Evolutionary conservation across 2,113 vertebrate genomes (phyloP), one percentile per base, ranked within the genome.

Genomic region (Camelus bactrianus): DNA sequence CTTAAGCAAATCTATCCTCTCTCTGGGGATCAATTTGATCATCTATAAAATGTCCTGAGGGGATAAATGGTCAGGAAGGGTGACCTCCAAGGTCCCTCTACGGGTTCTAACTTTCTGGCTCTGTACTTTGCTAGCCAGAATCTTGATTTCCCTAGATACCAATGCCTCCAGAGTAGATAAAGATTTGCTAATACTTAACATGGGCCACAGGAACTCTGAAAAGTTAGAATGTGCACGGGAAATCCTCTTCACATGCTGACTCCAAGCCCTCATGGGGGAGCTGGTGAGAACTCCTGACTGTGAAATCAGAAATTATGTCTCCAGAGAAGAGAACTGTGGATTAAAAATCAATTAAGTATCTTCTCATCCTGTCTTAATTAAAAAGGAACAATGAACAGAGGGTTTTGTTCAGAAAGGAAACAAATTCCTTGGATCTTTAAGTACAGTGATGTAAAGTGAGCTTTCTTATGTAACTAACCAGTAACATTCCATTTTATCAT

Each of bases 281-380:
- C 26, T 81, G 17, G 20, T 32, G 12, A 85, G 81, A 92, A 70
- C 42, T 90, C 56, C 48, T 52, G 19, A 92, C 26, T 73, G 52
- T 20, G 15, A 19, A 95, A 77, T 85, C 62, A 81, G 73, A 93
- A 89, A 92, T 28, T 52, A 54, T 54, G 87, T 81, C 80, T 92
- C 85, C 89, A 76, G 73, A 92, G 58, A 85, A 48, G 42, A 89
- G 28, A 92, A 83, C 48, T 64, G 69, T 83, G 91, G 26, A 42
- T 83, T 62, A 76, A 97, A 92, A 84, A 48, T 52, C 60, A 92
- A 56, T 76, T 91, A 91, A 84, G 26, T 93, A 30, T 58, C 50
- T 73, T 87, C 58, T 93, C 6, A 0, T 62, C 38, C 20, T 89
- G 17, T 81, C 77, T 89, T 95, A 65, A 92, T 95, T 89, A 35